Evolutionary conservation across 1,140 invertebrate genomes (phyloP).

Genomic region (Cherax destructor): DNA sequence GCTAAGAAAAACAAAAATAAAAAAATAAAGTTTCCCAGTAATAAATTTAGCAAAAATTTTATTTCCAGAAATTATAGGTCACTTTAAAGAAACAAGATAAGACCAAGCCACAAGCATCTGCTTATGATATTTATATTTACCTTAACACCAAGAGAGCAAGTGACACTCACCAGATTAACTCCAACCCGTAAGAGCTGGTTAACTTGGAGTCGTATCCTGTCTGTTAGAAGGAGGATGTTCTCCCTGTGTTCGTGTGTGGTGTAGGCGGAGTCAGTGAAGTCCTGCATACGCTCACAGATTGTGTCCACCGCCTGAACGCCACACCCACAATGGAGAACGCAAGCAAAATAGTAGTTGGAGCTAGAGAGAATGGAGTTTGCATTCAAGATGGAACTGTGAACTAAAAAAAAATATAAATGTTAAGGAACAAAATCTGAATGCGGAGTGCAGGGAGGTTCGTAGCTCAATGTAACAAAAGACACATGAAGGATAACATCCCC

Average conservation of each 20-base stretch:
- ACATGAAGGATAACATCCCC: too few relatives aligned
- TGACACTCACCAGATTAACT: conserved; percentile 85
- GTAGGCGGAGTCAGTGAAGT: conserved; percentile 99
- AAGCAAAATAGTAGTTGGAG: neutral
- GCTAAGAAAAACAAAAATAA: too few relatives aligned
- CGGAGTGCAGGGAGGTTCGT: neutral
- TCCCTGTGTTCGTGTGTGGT: conserved; percentile 97
- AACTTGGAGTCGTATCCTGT: conserved; percentile 89
- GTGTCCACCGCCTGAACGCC: conserved; percentile 81
- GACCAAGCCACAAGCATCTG: too few relatives aligned
- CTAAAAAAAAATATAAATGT: neutral
- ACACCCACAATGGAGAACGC: neutral
- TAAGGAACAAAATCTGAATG: too few relatives aligned
- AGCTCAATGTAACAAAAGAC: too few relatives aligned
- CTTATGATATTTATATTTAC: too few relatives aligned
- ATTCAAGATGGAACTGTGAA: neutral
- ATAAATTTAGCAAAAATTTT: too few relatives aligned
- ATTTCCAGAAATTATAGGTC: too few relatives aligned
- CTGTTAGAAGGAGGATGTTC: conserved; percentile 93
- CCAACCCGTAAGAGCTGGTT: conserved; percentile 90
- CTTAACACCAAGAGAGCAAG: neutral
- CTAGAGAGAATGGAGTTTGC: conserved; percentile 13
- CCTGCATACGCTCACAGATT: conserved; percentile 95
- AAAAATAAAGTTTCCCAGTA: too few relatives aligned
- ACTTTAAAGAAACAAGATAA: too few relatives aligned